phyloP scores from a whole-genome alignment of 2,888 invertebrate genomes.

The Ditylenchus weischeri region DNA sequence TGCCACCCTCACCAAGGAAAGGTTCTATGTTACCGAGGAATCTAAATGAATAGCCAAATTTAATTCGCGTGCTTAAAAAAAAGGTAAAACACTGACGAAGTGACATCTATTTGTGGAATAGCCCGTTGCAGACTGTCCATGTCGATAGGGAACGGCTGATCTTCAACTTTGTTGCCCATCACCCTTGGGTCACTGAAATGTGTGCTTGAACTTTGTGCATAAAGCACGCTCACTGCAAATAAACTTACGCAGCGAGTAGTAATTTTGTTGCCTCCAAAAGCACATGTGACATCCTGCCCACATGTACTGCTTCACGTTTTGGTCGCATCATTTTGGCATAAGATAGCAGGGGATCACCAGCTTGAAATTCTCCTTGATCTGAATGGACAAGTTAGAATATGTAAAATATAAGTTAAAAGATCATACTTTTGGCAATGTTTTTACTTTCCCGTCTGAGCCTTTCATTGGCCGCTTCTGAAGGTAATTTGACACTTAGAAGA shows the following conservation, averaged over 20 bases:
- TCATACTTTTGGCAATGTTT: constrained; percentile 47
- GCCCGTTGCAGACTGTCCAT: constrained; percentile 33
- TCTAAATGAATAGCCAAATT: constrained; percentile 1
- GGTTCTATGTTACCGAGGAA: constrained; percentile 43
- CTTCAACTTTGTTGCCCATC: neutral
- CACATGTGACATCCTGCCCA: constrained; percentile 43
- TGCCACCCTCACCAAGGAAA: constrained; percentile 37
- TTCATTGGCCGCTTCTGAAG: constrained; percentile 43
- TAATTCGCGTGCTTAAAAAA: neutral
- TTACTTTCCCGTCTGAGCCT: constrained; percentile 45
- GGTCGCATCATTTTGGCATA: constrained; percentile 52
- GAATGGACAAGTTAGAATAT: neutral
- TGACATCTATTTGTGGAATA: constrained; percentile 39
- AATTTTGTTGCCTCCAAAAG: constrained; percentile 47
- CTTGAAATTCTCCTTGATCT: constrained; percentile 37
- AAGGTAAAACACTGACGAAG: constrained; percentile 16
- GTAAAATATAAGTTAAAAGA: constrained; percentile 4
- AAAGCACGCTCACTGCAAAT: neutral
- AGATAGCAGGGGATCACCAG: constrained; percentile 40
- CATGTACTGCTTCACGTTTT: constrained; percentile 45
- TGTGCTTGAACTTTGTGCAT: neutral
- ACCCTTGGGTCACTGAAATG: constrained; percentile 11
- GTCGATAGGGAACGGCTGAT: neutral
- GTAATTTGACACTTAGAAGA: constrained; percentile 22
- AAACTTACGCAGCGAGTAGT: constrained; percentile 32